Conservation (phyloP, 2,797 vertebrate genomes). For the Gobio occitaniae region DNA sequence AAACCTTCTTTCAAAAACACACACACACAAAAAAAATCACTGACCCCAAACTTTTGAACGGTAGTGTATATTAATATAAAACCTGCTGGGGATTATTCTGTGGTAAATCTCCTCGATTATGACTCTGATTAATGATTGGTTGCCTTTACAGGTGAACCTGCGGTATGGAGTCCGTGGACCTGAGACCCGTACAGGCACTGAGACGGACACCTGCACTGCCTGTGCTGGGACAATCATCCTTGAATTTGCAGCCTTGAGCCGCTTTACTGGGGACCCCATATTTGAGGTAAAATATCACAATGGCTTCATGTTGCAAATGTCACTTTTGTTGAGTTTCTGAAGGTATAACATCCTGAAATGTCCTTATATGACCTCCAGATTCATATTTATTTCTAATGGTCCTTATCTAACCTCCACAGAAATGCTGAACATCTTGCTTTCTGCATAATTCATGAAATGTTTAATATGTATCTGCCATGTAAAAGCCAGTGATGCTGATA, state of each 20-base stretch:
- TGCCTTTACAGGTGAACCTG: slow-evolving; percentile 90
- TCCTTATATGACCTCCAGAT: not conserved
- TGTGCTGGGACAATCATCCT: slow-evolving; percentile 98
- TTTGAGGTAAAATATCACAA: slow-evolving; percentile 87
- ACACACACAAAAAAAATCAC: not conserved
- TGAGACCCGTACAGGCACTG: slow-evolving; percentile 93
- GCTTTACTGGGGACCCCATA: slow-evolving; percentile 93
- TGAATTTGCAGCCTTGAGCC: slow-evolving; percentile 97
- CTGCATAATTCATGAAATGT: no score
- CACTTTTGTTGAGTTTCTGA: not conserved
- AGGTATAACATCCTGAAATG: not conserved
- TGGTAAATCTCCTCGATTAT: not conserved
- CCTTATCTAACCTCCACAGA: not conserved
- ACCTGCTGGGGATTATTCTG: not conserved
- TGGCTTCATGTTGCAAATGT: not conserved
- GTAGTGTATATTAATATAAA: not conserved
- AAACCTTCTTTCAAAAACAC: not conserved
- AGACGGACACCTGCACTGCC: slow-evolving; percentile 97
- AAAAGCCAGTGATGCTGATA: no score
- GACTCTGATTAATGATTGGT: not conserved
- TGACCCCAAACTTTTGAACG: not conserved
- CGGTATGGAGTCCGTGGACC: slow-evolving; percentile 93
- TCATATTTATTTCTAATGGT: not conserved
- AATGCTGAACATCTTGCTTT: not conserved
- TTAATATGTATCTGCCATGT: no score